phyloP scores from a whole-genome alignment of 2,113 vertebrate genomes.

The Pangasianodon hypophthalmus region DNA sequence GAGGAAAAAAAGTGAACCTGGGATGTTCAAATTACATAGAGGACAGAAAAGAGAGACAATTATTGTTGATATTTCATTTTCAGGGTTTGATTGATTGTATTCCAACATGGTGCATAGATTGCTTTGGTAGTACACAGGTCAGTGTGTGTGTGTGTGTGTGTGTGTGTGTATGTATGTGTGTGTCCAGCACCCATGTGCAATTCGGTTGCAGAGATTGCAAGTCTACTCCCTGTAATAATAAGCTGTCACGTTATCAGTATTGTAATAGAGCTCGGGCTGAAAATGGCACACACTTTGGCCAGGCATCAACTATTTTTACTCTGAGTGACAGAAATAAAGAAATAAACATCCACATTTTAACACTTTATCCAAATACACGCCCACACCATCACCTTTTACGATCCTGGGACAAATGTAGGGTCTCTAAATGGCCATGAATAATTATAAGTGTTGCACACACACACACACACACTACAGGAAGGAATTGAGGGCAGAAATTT shows the following conservation, averaged over 20 bases:
- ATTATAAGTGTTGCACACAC: constrained; percentile 31
- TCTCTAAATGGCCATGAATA: constrained; percentile 32
- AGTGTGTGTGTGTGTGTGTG: constrained; percentile 10
- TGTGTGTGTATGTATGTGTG: constrained; percentile 20
- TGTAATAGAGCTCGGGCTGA: constrained; percentile 35
- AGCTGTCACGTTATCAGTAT: constrained; percentile 51
- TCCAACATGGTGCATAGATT: constrained; percentile 1
- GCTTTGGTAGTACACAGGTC: constrained; percentile 7
- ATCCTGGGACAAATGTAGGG: constrained; percentile 24
- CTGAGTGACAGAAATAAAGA: constrained; percentile 7
- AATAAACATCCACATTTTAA: constrained; percentile 16
- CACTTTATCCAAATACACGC: background rate
- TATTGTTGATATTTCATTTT: background rate
- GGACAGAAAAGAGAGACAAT: background rate
- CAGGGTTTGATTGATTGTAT: background rate
- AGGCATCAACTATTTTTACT: constrained; percentile 22
- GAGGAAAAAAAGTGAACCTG: background rate
- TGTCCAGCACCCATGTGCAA: constrained; percentile 16
- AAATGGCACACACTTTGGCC: constrained; percentile 11
- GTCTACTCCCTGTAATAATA: constrained; percentile 44
- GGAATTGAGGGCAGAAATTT: background rate
- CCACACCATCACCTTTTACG: background rate
- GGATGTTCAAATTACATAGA: background rate
- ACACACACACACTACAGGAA: background rate
- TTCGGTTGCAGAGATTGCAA: constrained; percentile 18